phyloP scores from a whole-genome alignment of 30 jellyfish, hydroid and myxozoan genomes.

The Aurelia sp. region DNA sequence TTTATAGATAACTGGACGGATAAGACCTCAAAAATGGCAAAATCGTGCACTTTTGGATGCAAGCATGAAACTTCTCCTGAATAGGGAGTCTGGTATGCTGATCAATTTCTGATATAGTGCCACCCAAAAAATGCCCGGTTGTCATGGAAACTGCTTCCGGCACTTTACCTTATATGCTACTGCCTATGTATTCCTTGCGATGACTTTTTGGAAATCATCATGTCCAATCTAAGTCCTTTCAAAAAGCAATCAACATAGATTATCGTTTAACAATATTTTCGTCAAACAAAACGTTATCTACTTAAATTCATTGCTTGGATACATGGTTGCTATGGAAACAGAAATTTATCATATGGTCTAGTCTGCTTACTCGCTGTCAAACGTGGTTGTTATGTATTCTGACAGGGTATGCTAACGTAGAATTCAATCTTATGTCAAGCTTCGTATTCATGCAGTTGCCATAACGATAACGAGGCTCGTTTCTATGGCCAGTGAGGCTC shows the following conservation, averaged over 20 bases:
- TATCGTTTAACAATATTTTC: too few species aligned
- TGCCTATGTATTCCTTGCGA: not conserved
- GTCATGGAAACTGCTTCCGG: not conserved
- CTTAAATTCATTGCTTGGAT: not conserved
- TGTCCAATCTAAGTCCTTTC: too few species aligned
- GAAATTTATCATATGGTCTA: too few species aligned
- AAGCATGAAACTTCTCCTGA: not conserved
- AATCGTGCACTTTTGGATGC: constrained; percentile 2
- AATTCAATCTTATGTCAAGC: too few species aligned
- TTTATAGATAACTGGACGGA: too few species aligned
- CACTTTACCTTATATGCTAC: not conserved
- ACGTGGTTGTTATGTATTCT: too few species aligned
- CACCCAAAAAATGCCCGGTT: not conserved
- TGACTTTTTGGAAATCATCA: too few species aligned
- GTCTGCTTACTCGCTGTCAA: not conserved
- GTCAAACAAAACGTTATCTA: not conserved
- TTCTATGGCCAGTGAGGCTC: too few species aligned
- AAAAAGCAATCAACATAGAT: too few species aligned
- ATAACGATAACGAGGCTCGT: too few species aligned
- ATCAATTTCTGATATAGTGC: not conserved
- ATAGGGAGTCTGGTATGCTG: not conserved
- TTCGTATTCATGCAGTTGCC: too few species aligned
- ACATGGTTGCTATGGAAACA: constrained; percentile 7
- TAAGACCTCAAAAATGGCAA: not conserved
- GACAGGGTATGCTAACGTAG: too few species aligned